Percentiles rank a stretch among this genome's conserved stretches.
phyloP scores from a whole-genome alignment of 2,888 invertebrate species.

The Pherbina coryleti region DNA sequence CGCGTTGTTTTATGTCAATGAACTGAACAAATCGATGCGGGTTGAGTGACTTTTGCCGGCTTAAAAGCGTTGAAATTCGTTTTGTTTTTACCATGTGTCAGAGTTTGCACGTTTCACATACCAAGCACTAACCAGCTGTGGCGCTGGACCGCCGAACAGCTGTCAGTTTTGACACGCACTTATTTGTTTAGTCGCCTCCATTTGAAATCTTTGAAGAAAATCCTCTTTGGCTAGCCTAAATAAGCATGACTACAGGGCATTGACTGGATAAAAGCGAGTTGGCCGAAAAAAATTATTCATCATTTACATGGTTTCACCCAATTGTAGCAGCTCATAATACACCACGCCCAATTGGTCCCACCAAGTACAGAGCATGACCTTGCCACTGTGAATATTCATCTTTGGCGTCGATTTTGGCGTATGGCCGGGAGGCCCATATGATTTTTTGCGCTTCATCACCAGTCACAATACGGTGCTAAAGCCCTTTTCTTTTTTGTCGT shows the following conservation, averaged over 20 bases:
- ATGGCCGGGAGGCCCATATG: no score
- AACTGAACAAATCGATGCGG: not conserved
- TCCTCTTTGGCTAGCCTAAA: not conserved
- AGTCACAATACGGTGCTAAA: no score
- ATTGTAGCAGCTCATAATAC: no score
- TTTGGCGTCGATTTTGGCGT: no score
- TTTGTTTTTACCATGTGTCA: not conserved
- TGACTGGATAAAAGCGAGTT: not conserved
- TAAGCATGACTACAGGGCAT: not conserved
- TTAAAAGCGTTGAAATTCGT: not conserved
- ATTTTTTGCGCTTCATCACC: no score
- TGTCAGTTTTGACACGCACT: not conserved
- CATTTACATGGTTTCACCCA: no score
- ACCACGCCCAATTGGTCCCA: no score
- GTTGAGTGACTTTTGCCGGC: not conserved
- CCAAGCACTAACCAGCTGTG: not conserved
- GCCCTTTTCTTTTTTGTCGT: no score
- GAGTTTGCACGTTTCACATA: not conserved
- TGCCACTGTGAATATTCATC: no score
- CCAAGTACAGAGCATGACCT: no score
- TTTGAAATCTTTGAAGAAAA: not conserved
- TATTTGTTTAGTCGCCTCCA: not conserved
- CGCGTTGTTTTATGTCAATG: not conserved
- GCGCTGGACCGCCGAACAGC: not conserved
- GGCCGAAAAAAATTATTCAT: not conserved